A percentile compares a stretch with the other conserved stretches of the same genome.
Conservation (phyloP, 2,888 invertebrate genomes). For the Cybosia mesomella region DNA sequence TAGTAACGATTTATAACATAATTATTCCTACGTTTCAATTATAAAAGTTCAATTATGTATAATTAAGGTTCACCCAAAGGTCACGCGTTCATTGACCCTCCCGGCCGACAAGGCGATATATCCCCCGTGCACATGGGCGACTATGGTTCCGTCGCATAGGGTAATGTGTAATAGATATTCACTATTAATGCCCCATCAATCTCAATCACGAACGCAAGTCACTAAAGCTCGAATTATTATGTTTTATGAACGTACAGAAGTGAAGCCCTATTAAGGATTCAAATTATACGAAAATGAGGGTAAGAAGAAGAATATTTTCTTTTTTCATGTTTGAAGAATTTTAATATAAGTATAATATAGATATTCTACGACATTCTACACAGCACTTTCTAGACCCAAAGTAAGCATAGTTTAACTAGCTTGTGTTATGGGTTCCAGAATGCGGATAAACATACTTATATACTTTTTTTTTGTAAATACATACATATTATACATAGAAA, state of each 20-base stretch:
- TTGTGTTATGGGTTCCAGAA: too few relatives aligned
- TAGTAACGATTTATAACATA: neutral
- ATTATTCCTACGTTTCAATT: neutral
- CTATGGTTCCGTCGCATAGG: conserved; percentile 10
- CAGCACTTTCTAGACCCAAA: too few relatives aligned
- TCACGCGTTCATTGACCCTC: conserved; percentile 12
- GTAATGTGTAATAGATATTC: conserved; percentile 53
- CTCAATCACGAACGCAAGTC: conserved; percentile 28
- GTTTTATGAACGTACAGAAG: neutral
- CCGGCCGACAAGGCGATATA: neutral
- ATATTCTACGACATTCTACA: too few relatives aligned
- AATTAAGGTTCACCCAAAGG: neutral
- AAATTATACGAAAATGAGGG: neutral
- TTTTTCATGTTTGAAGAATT: too few relatives aligned
- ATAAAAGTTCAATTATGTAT: neutral
- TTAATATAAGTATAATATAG: too few relatives aligned
- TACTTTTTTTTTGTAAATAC: too few relatives aligned
- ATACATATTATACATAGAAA: too few relatives aligned
- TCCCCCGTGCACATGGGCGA: conserved; percentile 1
- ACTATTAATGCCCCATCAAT: conserved; percentile 47
- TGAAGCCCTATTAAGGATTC: neutral
- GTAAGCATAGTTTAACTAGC: too few relatives aligned
- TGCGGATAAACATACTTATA: too few relatives aligned
- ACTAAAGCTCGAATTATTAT: conserved; percentile 5
- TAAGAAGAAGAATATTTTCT: too few relatives aligned